Base-by-base conservation (phyloP, 2,888 invertebrate genomes). In the Schrankia costaestrigalis region DNA sequence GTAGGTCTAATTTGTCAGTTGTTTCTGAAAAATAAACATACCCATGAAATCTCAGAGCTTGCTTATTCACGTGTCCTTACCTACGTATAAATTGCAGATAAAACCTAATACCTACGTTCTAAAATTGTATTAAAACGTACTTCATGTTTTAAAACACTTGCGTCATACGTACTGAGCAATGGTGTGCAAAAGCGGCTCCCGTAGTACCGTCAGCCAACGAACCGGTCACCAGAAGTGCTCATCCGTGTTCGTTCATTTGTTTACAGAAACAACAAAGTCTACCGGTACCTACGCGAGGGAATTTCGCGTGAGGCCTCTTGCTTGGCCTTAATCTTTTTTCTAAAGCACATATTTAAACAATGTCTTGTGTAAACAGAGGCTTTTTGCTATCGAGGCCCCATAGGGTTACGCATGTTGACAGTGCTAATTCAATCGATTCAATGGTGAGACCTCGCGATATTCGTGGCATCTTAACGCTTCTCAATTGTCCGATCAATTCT, bases 351-450 rank as follows among this genome's bases (percentile, higher is more conserved):
- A 67, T 80, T 75, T 75, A 67, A 64, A 61, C 63, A 70, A 66
- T 55, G 67, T 49, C 56, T 70, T 79, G 66, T 78, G 75, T 74
- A 58, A 56, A 56, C 52, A 52, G 65, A 78, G 73, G 69, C 73
- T 76, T 78, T 73, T 78, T 74, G 78, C 75, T 61, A 67, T 63
- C 74, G 83, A 76, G 82, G 84, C 82, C 71, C 73, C 72, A 66
- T 79, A 73, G 79, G 83, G 81, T 78, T 78, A 59, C 67, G 55
- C 54, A 48, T 75, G 60, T 77, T 79, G 71, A 71, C 70, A 69
- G 59, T 69, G 63, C 66, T 71, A 62, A 70, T 71, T 74, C 70
- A 73, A 73, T 78, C 66, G 63, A 66, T 60, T 51, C 52, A 53
- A 61, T 53, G 54, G 53, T 56, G 45, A n/a, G 50, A 38, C 31